Evolutionary conservation across 2,888 invertebrate species (phyloP).

Genomic region (Bombyx huttoni): DNA sequence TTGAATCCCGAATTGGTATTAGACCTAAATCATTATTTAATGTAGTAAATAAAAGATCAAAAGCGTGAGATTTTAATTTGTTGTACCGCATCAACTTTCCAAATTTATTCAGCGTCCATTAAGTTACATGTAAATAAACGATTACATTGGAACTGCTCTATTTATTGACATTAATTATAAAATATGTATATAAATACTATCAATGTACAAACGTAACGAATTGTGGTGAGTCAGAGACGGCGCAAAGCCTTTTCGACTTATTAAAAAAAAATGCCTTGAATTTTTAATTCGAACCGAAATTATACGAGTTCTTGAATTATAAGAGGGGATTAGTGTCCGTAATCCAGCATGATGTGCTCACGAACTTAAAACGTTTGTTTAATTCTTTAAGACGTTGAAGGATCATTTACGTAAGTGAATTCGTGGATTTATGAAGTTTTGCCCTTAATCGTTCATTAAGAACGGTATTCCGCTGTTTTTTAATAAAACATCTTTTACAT

Average conservation of each 20-base stretch:
- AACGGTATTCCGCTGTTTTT: neutral
- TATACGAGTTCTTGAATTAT: constrained; percentile 53
- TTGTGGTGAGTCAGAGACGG: constrained; percentile 11
- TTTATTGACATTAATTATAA: neutral
- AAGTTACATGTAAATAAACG: neutral
- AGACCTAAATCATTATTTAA: too few relatives aligned
- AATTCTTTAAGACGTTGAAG: constrained; percentile 40
- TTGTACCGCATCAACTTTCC: neutral
- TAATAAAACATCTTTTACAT: neutral
- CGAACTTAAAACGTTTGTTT: constrained; percentile 56
- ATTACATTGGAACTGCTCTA: neutral
- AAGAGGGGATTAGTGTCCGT: constrained; percentile 61
- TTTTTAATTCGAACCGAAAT: constrained; percentile 57
- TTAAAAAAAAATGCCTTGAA: constrained; percentile 40
- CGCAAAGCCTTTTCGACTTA: constrained; percentile 33
- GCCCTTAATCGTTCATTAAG: neutral
- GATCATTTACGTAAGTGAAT: constrained; percentile 27
- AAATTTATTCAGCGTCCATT: neutral
- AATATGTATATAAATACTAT: neutral
- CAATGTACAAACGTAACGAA: neutral
- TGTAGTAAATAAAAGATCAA: too few relatives aligned
- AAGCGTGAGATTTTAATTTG: neutral
- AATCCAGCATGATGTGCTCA: constrained; percentile 37
- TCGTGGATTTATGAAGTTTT: neutral
- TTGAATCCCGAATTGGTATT: too few relatives aligned